Evolutionary conservation across 2,797 vertebrate species (phyloP), one percentile per base, ranked within the genome.

Genomic region (Epinephelus malabaricus): DNA sequence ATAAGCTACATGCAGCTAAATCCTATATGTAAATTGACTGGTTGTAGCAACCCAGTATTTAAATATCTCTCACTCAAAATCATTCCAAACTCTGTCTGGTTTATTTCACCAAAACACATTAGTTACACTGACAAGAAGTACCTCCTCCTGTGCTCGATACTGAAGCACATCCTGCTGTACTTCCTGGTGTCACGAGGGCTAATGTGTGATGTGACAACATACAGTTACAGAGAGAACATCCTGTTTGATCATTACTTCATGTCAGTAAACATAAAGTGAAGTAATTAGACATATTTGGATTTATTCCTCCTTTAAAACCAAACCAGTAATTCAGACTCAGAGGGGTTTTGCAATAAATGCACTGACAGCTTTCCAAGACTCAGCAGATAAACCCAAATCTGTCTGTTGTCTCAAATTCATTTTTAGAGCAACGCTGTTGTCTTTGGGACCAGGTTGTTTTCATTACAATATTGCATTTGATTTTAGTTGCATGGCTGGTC

Each of bases 401-500:
- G 23, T 23, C 53, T 30, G 1, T 58, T 56, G 18, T 21, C 17
- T 75, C 9, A 21, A 21, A 25, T 19, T 19, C 15, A 10, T 18
- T 60, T 21, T 27, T n/a, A 18, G 27, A 67, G 34, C n/a, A 61
- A 43, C 11, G 9, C n/a, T 46, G 45, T 58, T 55, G 40, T 66
- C 5, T 69, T 15, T 74, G 15, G 25, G 30, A 43, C 18, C 43
- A 73, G 23, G 12, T 25, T 60, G 30, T 73, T 61, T 17, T 38
- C 56, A 63, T 58, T 77, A 11, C 2, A 62, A 6, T 72, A 27
- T n/a, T 68, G 8, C 18, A 45, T 12, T 25, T 60, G 27, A 62
- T 21, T 70, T 50, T 30, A 56, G 49, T 38, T 76, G 59, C 27
- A 45, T 70, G 25, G 25, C 51, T 70, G 21, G 3, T 82, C 34